Evolutionary conservation across 2,113 vertebrate genomes (phyloP), one percentile per base, ranked within the genome.

Genomic region (Uropsilus gracilis): DNA sequence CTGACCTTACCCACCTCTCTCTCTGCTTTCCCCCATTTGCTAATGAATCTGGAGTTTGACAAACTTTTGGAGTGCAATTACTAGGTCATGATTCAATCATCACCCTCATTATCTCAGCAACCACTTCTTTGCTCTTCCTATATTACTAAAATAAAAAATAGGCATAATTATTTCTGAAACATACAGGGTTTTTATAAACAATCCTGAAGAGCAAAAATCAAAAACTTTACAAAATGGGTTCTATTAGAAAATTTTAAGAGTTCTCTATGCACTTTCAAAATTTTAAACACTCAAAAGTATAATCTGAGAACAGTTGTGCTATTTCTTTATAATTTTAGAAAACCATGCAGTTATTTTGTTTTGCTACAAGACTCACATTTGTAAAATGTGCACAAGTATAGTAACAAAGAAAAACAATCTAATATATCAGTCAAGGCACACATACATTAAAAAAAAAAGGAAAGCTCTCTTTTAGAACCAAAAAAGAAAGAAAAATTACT

Each of bases 131-230:
- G 50, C 17, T 64, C 53, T 32, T 7, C 11, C 84, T 34, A 66
- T 6, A 46, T 14, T 11, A 26, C 64, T 75, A n/a, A n/a, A n/a
- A n/a, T n/a, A n/a, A n/a, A 91, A 90, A 91, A 76, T 93, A 91
- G 34, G 34, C 55, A 84, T 50, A 80, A 18, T 75, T 92, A 83
- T 48, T 91, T 94, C 63, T 92, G 75, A 96, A 91, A 81, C 20
- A 89, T 1, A 9, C 18, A 8, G 16, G 24, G 57, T 55, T 78
- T 94, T 90, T 94, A 30, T 82, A 72, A 96, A 95, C 85, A 96
- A 81, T 28, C 53, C 32, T 24, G 53, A 91, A 85, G 12, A 93
- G 18, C 64, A 76, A 85, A 95, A 71, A 30, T 14, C 11, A 64
- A 14, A 96, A 22, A 34, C 32, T 90, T 95, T 39, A 81, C 69